Evolutionary conservation across 2,797 vertebrate genomes (phyloP).

Genomic region (Sebastes steindachneri): DNA sequence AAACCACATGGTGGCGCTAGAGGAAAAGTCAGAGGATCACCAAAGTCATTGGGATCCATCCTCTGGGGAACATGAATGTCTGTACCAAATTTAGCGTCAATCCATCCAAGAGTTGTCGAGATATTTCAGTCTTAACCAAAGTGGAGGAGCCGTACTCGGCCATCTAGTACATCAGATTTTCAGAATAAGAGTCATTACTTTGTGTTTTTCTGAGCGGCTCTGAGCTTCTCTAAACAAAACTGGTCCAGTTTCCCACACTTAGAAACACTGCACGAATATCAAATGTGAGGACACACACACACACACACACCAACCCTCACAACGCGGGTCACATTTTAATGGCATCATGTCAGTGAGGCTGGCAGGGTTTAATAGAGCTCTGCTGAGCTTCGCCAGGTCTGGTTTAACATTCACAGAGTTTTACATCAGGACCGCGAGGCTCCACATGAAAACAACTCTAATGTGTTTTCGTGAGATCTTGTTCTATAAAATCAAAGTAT

Average conservation of each 20-base stretch:
- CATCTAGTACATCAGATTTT: not conserved
- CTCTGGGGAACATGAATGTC: not conserved
- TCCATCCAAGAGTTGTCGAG: not conserved
- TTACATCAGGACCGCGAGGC: slow-evolving; percentile 2
- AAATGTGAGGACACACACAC: slow-evolving; percentile 4
- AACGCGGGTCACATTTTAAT: slow-evolving; percentile 50
- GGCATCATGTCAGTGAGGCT: slow-evolving; percentile 42
- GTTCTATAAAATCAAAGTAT: not conserved
- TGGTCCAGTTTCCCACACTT: slow-evolving; percentile 13
- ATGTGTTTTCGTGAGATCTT: not conserved
- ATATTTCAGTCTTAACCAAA: not conserved
- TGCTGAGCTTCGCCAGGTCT: slow-evolving; percentile 37
- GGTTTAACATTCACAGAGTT: slow-evolving; percentile 37
- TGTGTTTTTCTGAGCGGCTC: not conserved
- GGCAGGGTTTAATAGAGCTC: slow-evolving; percentile 52
- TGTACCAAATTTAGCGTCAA: not conserved
- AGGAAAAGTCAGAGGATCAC: not conserved
- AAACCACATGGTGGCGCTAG: not conserved
- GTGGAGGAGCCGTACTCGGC: not conserved
- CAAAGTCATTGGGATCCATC: not conserved
- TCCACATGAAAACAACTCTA: slow-evolving; percentile 10
- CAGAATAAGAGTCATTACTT: slow-evolving; percentile 6
- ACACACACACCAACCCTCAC: not conserved
- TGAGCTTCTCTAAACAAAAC: not conserved
- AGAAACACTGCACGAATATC: slow-evolving; percentile 24